These are phyloP conservation scores for Acronicta psi DNA, from an alignment of 2,888 invertebrate genomes.

Conservation along the genomic window DNA sequence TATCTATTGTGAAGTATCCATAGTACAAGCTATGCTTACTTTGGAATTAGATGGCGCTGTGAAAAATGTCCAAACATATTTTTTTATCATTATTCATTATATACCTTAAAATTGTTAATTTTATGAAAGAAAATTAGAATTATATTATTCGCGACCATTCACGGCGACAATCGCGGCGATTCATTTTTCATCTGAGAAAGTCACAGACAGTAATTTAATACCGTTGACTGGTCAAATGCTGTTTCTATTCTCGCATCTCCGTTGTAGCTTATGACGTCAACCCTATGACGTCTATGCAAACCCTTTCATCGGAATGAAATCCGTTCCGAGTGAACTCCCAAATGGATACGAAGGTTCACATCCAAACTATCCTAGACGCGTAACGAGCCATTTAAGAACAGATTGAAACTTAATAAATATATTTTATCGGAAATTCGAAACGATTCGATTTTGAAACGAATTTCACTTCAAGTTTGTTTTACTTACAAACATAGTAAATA, in stretches of 20 bases:
- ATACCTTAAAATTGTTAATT: too few relatives aligned
- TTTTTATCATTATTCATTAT: too few relatives aligned
- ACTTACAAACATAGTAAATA: too few relatives aligned
- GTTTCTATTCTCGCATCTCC: conserved; percentile 9
- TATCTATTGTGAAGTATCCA: too few relatives aligned
- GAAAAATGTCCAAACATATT: too few relatives aligned
- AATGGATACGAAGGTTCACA: not conserved
- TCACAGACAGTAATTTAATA: not conserved
- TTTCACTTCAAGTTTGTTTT: not conserved
- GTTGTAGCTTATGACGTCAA: conserved; percentile 14
- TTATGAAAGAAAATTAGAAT: too few relatives aligned
- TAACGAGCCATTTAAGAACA: not conserved
- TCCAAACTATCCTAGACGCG: conserved; percentile 3
- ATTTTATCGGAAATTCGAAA: not conserved
- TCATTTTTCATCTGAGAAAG: not conserved
- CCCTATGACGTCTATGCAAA: not conserved
- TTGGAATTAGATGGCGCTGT: too few relatives aligned
- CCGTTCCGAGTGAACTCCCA: not conserved
- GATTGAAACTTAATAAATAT: not conserved
- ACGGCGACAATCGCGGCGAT: too few relatives aligned
- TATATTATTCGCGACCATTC: too few relatives aligned
- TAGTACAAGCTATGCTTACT: too few relatives aligned
- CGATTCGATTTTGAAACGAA: not conserved
- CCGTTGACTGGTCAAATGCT: not conserved
- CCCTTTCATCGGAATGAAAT: conserved; percentile 23